A percentile compares a stretch with the other conserved stretches of the same genome.
phyloP scores from a whole-genome alignment of 1,140 invertebrate genomes.

The Daktulosphaira vitifoliae region DNA sequence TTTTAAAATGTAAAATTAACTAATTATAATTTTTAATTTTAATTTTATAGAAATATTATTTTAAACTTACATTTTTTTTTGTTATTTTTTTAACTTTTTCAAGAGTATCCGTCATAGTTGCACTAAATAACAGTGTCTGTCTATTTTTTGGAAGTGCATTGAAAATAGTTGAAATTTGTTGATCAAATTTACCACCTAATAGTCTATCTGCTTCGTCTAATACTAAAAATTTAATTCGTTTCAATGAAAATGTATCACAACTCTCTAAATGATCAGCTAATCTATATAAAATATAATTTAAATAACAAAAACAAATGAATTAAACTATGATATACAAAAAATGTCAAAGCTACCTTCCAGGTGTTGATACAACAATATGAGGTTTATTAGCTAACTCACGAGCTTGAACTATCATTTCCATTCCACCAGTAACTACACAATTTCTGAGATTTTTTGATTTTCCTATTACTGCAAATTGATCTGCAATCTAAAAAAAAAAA shows the following conservation, averaged over 20 bases:
- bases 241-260: constrained; percentile 71
- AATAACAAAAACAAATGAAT: background rate
- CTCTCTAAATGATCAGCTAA: constrained; percentile 80
- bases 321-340: background rate
- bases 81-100: constrained; percentile 55
- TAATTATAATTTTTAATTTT: background rate
- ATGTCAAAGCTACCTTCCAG: constrained; percentile 53
- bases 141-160: constrained; percentile 65
- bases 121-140: constrained; percentile 87
- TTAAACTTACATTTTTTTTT: constrained; percentile 36
- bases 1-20: no score
- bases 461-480: constrained; percentile 83
- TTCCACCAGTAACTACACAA: constrained; percentile 81
- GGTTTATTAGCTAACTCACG: constrained; percentile 75
- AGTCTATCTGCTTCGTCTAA: constrained; percentile 88
- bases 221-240: constrained; percentile 74
- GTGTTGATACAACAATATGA: constrained; percentile 90
- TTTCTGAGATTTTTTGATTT: constrained; percentile 75
- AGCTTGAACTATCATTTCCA: constrained; percentile 86
- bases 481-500: constrained; percentile 61
- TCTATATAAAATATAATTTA: constrained; percentile 38
- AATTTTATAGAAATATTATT: background rate
- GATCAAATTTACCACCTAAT: constrained; percentile 69
- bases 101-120: constrained; percentile 85
- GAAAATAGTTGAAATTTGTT: constrained; percentile 75